These are phyloP conservation scores for Xenus cinereus DNA, from an alignment of 2,113 vertebrate species.

Conservation along the genomic window DNA sequence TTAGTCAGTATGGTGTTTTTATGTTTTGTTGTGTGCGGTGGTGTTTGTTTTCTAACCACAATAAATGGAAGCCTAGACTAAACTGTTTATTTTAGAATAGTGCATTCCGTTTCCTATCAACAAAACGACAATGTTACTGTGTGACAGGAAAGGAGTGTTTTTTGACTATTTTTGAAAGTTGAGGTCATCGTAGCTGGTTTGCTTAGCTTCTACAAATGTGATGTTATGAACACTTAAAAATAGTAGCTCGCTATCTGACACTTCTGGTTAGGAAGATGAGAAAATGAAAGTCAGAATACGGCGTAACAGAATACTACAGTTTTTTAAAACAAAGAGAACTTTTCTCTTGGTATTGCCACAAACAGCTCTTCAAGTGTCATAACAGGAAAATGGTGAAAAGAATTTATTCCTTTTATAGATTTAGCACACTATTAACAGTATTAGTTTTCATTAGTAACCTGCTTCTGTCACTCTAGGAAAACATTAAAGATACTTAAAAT, in stretches of 20 bases:
- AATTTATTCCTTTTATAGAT: background rate
- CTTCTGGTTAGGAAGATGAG: background rate
- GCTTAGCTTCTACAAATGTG: background rate
- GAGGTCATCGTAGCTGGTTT: background rate
- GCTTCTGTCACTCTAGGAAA: background rate
- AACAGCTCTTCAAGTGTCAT: background rate
- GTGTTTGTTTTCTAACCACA: background rate
- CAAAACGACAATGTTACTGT: background rate
- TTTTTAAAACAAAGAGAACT: background rate
- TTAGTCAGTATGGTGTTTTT: background rate
- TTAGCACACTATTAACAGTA: background rate
- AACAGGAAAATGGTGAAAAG: background rate
- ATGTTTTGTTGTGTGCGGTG: background rate
- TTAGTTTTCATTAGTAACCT: background rate
- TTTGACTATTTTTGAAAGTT: background rate
- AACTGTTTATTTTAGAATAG: background rate
- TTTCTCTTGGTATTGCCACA: background rate
- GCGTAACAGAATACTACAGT: background rate
- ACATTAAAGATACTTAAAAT: background rate
- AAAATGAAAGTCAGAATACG: background rate
- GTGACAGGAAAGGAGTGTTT: constrained; percentile 10
- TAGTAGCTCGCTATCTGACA: background rate
- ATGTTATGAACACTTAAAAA: constrained; percentile 15
- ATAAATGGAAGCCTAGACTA: background rate
- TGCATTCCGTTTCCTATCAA: background rate